Evolutionary conservation across 2,113 vertebrate species (phyloP).

Genomic region (Atlantisia rogersi): DNA sequence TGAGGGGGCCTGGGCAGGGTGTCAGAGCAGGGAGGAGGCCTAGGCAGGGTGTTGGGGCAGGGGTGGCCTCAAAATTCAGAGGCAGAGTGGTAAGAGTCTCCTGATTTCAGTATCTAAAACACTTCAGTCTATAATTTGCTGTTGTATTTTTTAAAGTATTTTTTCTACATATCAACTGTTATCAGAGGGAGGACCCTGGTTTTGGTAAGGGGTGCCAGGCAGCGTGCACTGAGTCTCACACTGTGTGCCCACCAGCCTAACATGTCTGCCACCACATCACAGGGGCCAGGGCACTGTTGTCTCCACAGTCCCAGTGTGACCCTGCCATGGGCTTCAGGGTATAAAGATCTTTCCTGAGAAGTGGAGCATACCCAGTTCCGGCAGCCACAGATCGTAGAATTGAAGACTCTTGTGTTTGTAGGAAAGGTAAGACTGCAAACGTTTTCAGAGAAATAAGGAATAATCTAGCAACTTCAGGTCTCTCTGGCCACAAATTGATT

Average conservation of each 20-base stretch:
- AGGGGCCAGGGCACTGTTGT: accelerated
- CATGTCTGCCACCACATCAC: accelerated
- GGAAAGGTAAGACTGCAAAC: neutral
- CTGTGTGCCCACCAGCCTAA: accelerated
- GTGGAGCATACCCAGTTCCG: neutral
- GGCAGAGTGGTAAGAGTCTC: neutral
- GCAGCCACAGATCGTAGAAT: neutral
- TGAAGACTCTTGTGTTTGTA: neutral
- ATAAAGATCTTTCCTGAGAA: neutral
- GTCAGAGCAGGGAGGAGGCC: too few relatives aligned
- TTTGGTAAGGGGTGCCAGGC: neutral
- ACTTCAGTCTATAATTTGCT: neutral
- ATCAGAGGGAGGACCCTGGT: neutral
- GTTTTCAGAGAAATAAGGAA: neutral
- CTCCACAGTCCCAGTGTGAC: accelerated
- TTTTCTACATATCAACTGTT: neutral
- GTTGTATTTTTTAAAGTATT: neutral
- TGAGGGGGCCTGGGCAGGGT: too few relatives aligned
- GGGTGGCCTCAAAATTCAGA: neutral
- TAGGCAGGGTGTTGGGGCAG: neutral
- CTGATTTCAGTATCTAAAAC: accelerated
- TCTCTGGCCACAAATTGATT: neutral
- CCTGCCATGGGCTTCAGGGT: accelerated
- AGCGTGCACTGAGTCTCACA: accelerated
- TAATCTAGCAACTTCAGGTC: neutral